Evolutionary conservation across 2,113 vertebrate genomes (phyloP), one percentile per base, ranked within the genome.

Genomic region (Illadopsis cleaveri): DNA sequence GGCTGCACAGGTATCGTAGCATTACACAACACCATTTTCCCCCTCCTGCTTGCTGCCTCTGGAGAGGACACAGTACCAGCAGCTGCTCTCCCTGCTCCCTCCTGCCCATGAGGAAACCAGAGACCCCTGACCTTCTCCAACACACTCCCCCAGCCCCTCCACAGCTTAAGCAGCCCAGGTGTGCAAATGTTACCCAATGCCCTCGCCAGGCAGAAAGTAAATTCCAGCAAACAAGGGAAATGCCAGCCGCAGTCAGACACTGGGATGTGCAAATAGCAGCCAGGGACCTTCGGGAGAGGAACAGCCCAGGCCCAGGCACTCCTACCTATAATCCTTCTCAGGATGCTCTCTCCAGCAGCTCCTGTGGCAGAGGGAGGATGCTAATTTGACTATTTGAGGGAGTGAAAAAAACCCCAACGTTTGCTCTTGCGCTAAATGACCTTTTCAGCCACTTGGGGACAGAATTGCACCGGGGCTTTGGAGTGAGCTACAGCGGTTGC

Each of bases 131-230:
- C 96, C 96, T 97, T 97, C 95, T 94, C 89, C 1, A 0, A 31
- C 6, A 7, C 89, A 86, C 64, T 56, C 60, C 70, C 84, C 56
- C 87, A 86, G 81, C 75, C 83, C 85, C 95, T 96, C 37, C 2
- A 18, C 86, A 96, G 98, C 97, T 97, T 97, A 98, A 96, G 97
- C 91, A 12, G 82, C 92, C 97, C 97, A 97, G 98, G 96, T 98
- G 98, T 89, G 97, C 97, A 98, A 98, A 98, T 98, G 98, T 98
- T 98, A 98, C 93, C 70, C 90, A 86, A 95, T 85, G 96, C 97
- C 96, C 96, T 92, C 0, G 5, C 89, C 78, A 80, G 42, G 95
- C 77, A 18, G 89, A 98, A 91, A 97, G 98, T 98, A 97, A 98
- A 98, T 97, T 97, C 96, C 98, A 98, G 77, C 53, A 47, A 96